phyloP scores from a whole-genome alignment of 1,140 invertebrate species.

The Onthophagus taurus region DNA sequence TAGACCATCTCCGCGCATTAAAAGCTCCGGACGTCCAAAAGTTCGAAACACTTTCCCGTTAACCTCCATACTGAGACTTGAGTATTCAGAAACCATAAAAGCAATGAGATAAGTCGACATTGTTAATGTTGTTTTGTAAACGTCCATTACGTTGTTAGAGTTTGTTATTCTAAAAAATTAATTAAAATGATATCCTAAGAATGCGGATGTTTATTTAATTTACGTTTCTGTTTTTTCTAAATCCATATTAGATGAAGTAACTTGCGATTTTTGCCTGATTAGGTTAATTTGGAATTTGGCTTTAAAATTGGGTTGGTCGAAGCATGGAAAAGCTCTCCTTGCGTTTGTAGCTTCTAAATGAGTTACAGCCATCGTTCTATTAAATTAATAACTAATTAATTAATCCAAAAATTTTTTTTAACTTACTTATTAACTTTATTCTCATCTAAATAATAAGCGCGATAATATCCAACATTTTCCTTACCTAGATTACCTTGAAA shows the following conservation, averaged over 20 bases:
- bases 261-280: neutral
- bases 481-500: neutral
- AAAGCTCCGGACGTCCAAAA: slow-evolving; percentile 3
- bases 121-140: neutral
- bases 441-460: slow-evolving; percentile 5
- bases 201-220: no score
- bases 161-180: neutral
- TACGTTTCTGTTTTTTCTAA: no score
- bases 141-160: neutral
- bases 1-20: neutral
- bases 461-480: slow-evolving; percentile 8
- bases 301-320: slow-evolving; percentile 14
- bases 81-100: slow-evolving; percentile 44
- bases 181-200: neutral
- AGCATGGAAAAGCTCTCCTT: slow-evolving; percentile 14
- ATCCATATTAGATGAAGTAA: slow-evolving; percentile 1
- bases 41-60: slow-evolving; percentile 9
- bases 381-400: neutral
- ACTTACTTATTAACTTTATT: neutral
- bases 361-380: slow-evolving; percentile 4
- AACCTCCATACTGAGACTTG: neutral
- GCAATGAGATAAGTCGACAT: slow-evolving; percentile 75
- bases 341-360: slow-evolving; percentile 13
- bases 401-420: neutral
- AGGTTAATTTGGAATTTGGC: slow-evolving; percentile 11